Percentiles rank a stretch among this genome's conserved stretches.
Conservation (phyloP, 1,140 invertebrate species). For the Eriosoma lanigerum region DNA sequence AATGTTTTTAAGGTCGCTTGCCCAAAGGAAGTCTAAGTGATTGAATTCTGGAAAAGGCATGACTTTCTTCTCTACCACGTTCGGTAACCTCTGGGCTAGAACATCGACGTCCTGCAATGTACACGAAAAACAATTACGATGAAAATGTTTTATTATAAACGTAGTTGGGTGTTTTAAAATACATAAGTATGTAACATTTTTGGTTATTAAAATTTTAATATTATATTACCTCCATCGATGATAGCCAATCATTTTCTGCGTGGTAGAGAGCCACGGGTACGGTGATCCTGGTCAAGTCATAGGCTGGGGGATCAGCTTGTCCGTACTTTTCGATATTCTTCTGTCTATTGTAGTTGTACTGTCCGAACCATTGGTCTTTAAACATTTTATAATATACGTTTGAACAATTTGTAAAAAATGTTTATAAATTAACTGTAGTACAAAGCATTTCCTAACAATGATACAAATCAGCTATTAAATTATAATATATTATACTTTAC, state of each 20-base stretch:
- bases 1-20: slow-evolving; percentile 62
- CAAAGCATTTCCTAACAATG: neutral
- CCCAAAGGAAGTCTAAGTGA: slow-evolving; percentile 73
- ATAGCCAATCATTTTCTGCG: slow-evolving; percentile 71
- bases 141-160: neutral
- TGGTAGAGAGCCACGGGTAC: slow-evolving; percentile 71
- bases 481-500: slow-evolving; percentile 27
- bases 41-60: slow-evolving; percentile 67
- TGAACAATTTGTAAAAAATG: slow-evolving; percentile 16
- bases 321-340: slow-evolving; percentile 62
- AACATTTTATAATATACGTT: no score
- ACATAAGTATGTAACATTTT: neutral
- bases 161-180: neutral
- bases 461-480: neutral
- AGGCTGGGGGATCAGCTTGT: slow-evolving; percentile 61
- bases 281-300: slow-evolving; percentile 65
- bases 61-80: slow-evolving; percentile 59
- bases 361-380: slow-evolving; percentile 55
- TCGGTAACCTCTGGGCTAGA: slow-evolving; percentile 61
- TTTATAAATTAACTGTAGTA: neutral
- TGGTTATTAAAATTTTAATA: neutral
- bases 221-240: slow-evolving; percentile 54
- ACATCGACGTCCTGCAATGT: slow-evolving; percentile 63
- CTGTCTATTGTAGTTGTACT: slow-evolving; percentile 60
- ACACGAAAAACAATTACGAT: neutral